These are phyloP conservation scores for Dromaius novaehollandiae DNA, from an alignment of 2,113 vertebrate species.

Conservation along the genomic window DNA sequence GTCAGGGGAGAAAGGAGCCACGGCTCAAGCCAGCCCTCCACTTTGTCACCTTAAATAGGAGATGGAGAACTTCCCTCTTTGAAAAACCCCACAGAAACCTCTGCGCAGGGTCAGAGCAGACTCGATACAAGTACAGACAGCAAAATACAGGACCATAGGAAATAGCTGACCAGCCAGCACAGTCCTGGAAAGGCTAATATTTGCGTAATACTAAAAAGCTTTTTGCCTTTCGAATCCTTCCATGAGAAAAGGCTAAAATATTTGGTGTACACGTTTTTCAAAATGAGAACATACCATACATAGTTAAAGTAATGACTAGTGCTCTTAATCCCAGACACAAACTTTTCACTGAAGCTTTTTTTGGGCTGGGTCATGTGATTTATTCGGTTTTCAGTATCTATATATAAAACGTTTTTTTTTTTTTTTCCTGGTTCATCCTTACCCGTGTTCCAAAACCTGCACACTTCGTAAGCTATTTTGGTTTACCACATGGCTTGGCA, in stretches of 20 bases:
- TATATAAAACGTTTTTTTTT: constrained; percentile 56
- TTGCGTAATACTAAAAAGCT: constrained; percentile 16
- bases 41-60: background rate
- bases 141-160: background rate
- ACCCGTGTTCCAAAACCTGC: constrained; percentile 53
- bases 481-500: constrained; percentile 65
- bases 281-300: constrained; percentile 63
- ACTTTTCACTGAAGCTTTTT: constrained; percentile 67
- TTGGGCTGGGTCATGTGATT: constrained; percentile 59
- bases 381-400: constrained; percentile 59
- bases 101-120: background rate
- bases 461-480: constrained; percentile 65
- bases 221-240: constrained; percentile 15
- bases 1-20: background rate
- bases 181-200: constrained; percentile 19
- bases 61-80: background rate
- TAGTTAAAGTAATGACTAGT: constrained; percentile 70
- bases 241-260: constrained; percentile 68
- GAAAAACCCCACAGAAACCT: background rate
- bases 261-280: constrained; percentile 56
- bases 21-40: background rate
- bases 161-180: background rate
- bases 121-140: background rate
- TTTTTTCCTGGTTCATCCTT: constrained; percentile 59
- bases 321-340: constrained; percentile 66